Conservation (phyloP, 1,140 invertebrate genomes). For the Diorhabda carinulata region DNA sequence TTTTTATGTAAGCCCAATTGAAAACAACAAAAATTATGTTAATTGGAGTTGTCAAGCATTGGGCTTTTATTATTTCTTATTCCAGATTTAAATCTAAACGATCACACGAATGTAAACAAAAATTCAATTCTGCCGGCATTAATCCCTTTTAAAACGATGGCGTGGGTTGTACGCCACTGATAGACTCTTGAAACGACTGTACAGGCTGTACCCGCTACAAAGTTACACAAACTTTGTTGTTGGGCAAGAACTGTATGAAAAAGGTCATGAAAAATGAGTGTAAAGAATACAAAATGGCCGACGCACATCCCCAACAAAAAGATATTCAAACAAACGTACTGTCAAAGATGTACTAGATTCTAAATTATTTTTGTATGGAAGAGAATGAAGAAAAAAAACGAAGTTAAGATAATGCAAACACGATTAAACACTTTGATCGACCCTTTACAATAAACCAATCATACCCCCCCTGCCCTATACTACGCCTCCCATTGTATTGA, state of each 20-base stretch:
- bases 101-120: background rate
- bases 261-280: background rate
- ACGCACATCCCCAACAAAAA: background rate
- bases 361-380: too few relatives aligned
- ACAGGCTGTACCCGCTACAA: conserved; percentile 12
- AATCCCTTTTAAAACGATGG: background rate
- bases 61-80: conserved; percentile 5
- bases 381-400: too few relatives aligned
- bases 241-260: background rate
- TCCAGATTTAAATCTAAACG: background rate
- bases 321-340: too few relatives aligned
- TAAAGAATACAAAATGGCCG: background rate
- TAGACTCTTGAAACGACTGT: conserved; percentile 13
- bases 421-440: too few relatives aligned
- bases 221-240: background rate
- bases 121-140: background rate
- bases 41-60: conserved; percentile 15
- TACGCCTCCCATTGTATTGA: conserved; percentile 33
- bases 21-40: conserved; percentile 7
- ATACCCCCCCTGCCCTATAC: conserved; percentile 5
- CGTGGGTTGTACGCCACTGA: conserved; percentile 8
- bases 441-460: too few relatives aligned
- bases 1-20: conserved; percentile 17
- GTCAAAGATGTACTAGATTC: too few relatives aligned
- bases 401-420: too few relatives aligned